phyloP scores from a whole-genome alignment of 2,797 vertebrate species.

The Falco berigora region DNA sequence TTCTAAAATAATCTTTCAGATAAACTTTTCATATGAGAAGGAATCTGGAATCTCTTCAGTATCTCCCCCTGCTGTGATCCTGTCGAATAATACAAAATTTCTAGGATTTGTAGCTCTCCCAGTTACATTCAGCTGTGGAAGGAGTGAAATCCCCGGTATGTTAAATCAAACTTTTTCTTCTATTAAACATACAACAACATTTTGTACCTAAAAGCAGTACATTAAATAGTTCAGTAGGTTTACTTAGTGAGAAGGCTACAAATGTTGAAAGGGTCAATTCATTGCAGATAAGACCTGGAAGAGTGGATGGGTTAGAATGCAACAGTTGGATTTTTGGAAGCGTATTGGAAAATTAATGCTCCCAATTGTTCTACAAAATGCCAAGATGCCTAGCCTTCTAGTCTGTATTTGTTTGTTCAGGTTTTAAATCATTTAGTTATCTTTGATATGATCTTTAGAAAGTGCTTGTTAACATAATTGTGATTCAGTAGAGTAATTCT shows the following conservation, averaged over 20 bases:
- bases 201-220: not conserved
- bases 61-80: not conserved
- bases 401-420: not conserved
- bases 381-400: not conserved
- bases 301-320: not conserved
- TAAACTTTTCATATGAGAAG: not conserved
- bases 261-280: not conserved
- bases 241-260: not conserved
- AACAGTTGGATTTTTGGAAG: not conserved
- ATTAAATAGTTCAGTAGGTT: not conserved
- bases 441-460: not conserved
- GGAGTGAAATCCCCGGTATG: not conserved
- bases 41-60: not conserved
- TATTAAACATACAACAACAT: not conserved
- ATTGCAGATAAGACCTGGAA: not conserved
- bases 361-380: not conserved
- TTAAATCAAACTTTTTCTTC: not conserved
- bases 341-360: not conserved
- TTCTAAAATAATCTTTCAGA: not conserved
- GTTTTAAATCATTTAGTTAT: not conserved
- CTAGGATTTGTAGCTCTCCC: not conserved
- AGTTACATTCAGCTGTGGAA: not conserved
- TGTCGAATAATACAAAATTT: not conserved
- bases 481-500: not conserved
- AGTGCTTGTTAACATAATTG: not conserved